phyloP scores from a whole-genome alignment of 2,113 vertebrate species.

The Bos javanicus region DNA sequence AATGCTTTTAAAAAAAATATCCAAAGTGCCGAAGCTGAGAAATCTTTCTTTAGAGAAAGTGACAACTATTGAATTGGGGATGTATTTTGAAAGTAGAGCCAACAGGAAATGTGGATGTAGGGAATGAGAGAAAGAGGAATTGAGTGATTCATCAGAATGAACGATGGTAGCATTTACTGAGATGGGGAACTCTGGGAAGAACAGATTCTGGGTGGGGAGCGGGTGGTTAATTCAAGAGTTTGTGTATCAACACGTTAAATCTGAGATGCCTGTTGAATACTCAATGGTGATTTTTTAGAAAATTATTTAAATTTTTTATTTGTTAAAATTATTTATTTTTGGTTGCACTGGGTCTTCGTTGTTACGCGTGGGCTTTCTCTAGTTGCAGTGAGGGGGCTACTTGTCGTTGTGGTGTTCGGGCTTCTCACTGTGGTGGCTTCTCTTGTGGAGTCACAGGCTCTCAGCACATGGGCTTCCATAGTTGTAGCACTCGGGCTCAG shows the following conservation, averaged over 20 bases:
- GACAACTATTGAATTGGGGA: neutral
- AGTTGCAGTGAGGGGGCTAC: neutral
- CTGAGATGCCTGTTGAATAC: neutral
- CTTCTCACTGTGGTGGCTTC: neutral
- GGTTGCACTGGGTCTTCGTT: neutral
- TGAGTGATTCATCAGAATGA: neutral
- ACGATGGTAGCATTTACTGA: neutral
- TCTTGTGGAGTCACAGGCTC: neutral
- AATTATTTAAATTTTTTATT: neutral
- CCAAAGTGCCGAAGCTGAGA: neutral
- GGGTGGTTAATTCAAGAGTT: neutral
- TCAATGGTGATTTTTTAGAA: neutral
- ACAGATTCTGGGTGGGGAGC: neutral
- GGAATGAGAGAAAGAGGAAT: neutral
- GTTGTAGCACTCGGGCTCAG: neutral
- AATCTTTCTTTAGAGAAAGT: neutral
- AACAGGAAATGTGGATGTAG: neutral
- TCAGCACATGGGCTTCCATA: accelerated
- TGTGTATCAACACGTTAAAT: neutral
- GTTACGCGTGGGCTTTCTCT: neutral
- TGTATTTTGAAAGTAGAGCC: neutral
- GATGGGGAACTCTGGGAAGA: neutral
- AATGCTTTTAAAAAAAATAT: neutral
- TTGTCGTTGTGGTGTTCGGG: neutral
- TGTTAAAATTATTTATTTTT: neutral